Evolutionary conservation across 2,797 vertebrate species (phyloP), one percentile per base, ranked within the genome.

Genomic region (Muscicapa striata): DNA sequence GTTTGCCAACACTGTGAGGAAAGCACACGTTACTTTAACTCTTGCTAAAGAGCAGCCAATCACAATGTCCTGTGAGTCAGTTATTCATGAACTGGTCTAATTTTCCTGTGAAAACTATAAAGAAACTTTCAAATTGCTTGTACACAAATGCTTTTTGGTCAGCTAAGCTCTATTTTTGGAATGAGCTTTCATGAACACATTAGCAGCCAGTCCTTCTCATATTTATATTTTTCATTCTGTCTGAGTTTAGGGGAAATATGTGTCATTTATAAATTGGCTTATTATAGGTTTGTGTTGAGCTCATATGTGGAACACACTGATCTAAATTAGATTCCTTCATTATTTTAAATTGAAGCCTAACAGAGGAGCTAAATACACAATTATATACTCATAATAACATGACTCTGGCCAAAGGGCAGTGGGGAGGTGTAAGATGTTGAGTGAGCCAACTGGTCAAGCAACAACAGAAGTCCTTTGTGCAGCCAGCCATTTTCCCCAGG

Each of bases 271-370:
- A 88, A 96, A 93, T 91, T 66, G 91, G 40, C 29, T 92, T 89
- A 84, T 89, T 97, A 89, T 30, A 94, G 72, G 10, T 48, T 81
- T 73, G 48, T 43, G 46, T 73, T 76, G 76, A 84, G 63, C 62
- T 94, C 70, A 73, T 61, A 77, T 5, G 13, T 40, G 45, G 34
- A 94, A 13, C 57, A 90, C 52, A 73, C 24, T 13, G 52, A 73
- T 79, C 77, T 70, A 91, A 94, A 93, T 95, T 74, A 70, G 36
- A 94, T 79, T 95, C 85, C 57, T 74, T 93, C 80, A 76, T 94
- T 93, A 90, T 80, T 94, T 88, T 82, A 96, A 95, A 94, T 91
- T 94, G 95, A 62, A 94, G 52, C 26, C 81, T 82, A 94, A 89
- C 77, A 90, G 61, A 87, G 41, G 74, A 91, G 59, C 74, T 90